Evolutionary conservation across 2,797 vertebrate genomes (phyloP).

Genomic region (Salmo trutta): DNA sequence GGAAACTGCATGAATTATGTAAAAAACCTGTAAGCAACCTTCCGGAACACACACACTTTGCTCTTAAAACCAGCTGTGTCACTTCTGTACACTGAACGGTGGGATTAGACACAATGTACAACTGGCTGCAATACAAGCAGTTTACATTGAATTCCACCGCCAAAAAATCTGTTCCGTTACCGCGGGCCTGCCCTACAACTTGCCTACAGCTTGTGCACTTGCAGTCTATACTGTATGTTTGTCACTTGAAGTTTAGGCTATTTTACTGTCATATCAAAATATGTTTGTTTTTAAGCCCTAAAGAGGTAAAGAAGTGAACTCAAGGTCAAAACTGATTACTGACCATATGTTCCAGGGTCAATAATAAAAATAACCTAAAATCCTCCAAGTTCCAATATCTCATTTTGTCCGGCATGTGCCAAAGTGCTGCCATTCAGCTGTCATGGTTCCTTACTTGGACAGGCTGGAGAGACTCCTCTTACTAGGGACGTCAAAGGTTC

Average conservation of each 20-base stretch:
- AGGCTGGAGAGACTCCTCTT: constrained; percentile 53
- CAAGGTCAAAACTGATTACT: constrained; percentile 16
- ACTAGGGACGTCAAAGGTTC: not conserved
- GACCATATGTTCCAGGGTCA: too few species aligned
- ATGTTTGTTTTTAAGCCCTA: not conserved
- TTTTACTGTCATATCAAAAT: too few species aligned
- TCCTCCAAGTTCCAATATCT: too few species aligned
- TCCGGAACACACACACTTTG: not conserved
- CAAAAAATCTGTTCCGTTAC: not conserved
- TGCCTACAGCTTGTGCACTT: not conserved
- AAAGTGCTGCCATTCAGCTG: not conserved
- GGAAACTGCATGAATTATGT: too few species aligned
- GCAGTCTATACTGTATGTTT: too few species aligned
- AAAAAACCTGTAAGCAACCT: not conserved
- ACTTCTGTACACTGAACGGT: constrained; percentile 14
- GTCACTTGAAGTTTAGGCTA: too few species aligned
- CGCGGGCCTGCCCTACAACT: not conserved
- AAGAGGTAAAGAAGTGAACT: not conserved
- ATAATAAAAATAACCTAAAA: too few species aligned
- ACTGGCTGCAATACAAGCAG: not conserved
- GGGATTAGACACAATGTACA: constrained; percentile 13
- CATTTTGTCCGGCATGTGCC: not conserved
- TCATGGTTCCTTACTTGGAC: not conserved
- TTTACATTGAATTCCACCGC: not conserved
- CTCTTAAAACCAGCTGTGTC: constrained; percentile 23